A percentile compares a stretch with the other conserved stretches of the same genome.
These are phyloP conservation scores for Pogonomyrmex californicus DNA, from an alignment of 1,140 invertebrate genomes.

Conservation along the genomic window DNA sequence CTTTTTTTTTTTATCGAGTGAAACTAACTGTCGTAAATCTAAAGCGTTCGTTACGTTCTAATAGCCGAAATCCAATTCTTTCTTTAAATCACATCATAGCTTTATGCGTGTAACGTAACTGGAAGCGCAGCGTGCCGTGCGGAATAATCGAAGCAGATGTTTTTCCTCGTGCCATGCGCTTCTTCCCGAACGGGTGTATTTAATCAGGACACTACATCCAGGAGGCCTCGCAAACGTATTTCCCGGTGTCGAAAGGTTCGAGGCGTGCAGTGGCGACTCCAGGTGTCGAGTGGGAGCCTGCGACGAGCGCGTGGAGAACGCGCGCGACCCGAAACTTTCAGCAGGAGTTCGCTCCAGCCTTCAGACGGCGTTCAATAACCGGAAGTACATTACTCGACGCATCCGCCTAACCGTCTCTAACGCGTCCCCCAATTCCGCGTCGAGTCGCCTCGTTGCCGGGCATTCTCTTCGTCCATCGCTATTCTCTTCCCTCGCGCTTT, in stretches of 20 bases:
- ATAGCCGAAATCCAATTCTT: no score
- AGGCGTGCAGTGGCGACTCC: conserved; percentile 49
- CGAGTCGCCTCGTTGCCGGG: conserved; percentile 67
- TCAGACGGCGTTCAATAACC: conserved; percentile 82
- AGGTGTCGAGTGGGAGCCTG: conserved; percentile 67
- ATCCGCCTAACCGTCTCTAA: conserved; percentile 80
- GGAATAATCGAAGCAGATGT: conserved; percentile 46
- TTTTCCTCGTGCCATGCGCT: conserved; percentile 42
- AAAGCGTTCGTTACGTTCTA: no score
- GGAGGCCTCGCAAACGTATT: conserved; percentile 39
- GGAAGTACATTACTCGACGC: conserved; percentile 82
- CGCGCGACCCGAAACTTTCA: conserved; percentile 49
- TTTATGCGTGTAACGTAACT: background rate
- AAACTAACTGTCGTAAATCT: background rate
- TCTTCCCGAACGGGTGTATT: conserved; percentile 64
- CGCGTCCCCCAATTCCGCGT: conserved; percentile 77
- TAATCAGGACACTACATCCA: conserved; percentile 69
- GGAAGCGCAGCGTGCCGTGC: background rate
- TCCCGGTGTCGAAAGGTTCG: conserved; percentile 50
- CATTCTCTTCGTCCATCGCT: conserved; percentile 51
- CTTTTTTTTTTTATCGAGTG: background rate
- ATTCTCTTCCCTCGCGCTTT: background rate
- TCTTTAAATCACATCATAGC: background rate
- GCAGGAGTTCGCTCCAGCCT: conserved; percentile 73
- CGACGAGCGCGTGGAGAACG: conserved; percentile 30